These are phyloP conservation scores for Mustelus asterias DNA, from an alignment of 2,113 vertebrate species.

Conservation along the genomic window DNA sequence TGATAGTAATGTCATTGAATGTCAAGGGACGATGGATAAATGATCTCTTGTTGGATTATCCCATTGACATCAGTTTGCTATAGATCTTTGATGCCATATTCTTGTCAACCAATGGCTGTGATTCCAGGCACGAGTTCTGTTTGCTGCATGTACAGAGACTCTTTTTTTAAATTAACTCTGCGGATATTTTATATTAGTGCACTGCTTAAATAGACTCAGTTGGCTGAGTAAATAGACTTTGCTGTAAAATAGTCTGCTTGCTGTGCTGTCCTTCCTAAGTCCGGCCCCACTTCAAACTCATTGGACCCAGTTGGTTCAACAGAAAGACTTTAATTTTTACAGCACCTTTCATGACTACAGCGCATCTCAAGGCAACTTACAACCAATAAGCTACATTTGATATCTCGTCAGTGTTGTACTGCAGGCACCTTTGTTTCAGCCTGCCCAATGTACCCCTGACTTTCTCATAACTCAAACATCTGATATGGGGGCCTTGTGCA, in stretches of 20 bases:
- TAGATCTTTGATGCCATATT: no score
- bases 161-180: background rate
- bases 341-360: no score
- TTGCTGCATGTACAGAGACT: background rate
- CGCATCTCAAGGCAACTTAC: no score
- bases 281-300: background rate
- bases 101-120: no score
- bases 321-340: no score
- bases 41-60: no score
- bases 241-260: background rate
- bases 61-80: no score
- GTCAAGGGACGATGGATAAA: no score
- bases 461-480: background rate
- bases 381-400: no score
- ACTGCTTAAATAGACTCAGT: background rate
- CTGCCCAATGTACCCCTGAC: background rate
- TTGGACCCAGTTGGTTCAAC: no score
- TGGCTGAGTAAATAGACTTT: background rate
- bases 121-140: background rate
- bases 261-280: background rate
- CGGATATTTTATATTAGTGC: background rate
- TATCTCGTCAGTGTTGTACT: background rate
- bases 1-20: no score
- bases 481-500: background rate
- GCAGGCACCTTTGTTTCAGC: background rate